Evolutionary conservation across 2,888 invertebrate genomes (phyloP).

Genomic region (Hirtodrosophila confusa): DNA sequence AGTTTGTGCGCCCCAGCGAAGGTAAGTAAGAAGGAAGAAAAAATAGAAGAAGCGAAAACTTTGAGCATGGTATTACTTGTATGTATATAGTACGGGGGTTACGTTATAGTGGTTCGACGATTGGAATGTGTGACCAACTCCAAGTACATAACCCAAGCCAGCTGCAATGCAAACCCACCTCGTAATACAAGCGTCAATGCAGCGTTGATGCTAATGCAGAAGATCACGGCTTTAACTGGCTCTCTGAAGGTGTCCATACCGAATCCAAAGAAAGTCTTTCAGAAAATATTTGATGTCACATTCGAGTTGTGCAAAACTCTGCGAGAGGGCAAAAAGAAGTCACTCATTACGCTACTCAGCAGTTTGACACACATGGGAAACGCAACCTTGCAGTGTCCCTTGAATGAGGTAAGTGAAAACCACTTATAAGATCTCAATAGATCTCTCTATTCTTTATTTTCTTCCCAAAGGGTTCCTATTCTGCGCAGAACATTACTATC

Average conservation of each 20-base stretch:
- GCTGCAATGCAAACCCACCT: constrained; percentile 42
- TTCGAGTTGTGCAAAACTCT: constrained; percentile 64
- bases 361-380: constrained; percentile 26
- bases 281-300: constrained; percentile 47
- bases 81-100: constrained; percentile 36
- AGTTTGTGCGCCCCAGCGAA: constrained; percentile 19
- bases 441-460: not conserved
- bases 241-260: constrained; percentile 48
- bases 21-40: constrained; percentile 28
- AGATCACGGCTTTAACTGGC: constrained; percentile 23
- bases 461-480: not conserved
- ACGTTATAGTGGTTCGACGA: constrained; percentile 40
- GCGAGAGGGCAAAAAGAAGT: constrained; percentile 40
- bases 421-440: fast-evolving
- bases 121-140: constrained; percentile 52
- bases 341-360: constrained; percentile 43
- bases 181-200: constrained; percentile 37
- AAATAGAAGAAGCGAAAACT: not conserved
- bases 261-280: constrained; percentile 24
- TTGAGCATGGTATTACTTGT: no score
- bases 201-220: constrained; percentile 25
- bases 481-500: constrained; percentile 46
- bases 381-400: constrained; percentile 46
- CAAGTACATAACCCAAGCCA: constrained; percentile 28
- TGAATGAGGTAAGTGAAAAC: constrained; percentile 31